Evolutionary conservation across 2,888 invertebrate species (phyloP), one percentile per base, ranked within the genome.

Genomic region (Parapristionchus giblindavisi): DNA sequence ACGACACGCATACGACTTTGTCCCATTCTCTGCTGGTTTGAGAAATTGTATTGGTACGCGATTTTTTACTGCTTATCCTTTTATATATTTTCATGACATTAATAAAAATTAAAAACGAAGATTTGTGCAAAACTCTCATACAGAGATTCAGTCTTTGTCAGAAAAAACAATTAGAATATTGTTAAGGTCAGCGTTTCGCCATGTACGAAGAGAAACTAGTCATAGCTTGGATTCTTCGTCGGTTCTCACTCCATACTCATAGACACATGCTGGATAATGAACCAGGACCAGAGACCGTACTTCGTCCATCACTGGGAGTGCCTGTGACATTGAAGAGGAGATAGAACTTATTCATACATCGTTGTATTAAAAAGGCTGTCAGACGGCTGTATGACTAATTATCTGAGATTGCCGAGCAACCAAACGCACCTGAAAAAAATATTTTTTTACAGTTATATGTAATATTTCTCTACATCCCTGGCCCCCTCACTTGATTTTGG

Each of bases 11-110:
- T 77, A 71, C 75, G 77, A 77, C 70, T 77, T 75, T 43, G 61
- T 77, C 32, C 77, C 77, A 32, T 77, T 77, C 71, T 75, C 75
- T 2, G 77, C 77, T 2, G 77, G 77, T 29, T 52, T 68, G 21
- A 34, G 77, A 38, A 77, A 77, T 56, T 77, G 77, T 66, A 75
- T 77, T 36, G 78, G 78, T 75, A 48, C 8, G 63, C 5, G 24
- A 17, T n/a, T n/a, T n/a, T n/a, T n/a, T n/a, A n/a, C n/a, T n/a
- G n/a, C n/a, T n/a, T n/a, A n/a, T n/a, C n/a, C n/a, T n/a, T n/a
- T n/a, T n/a, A n/a, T n/a, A n/a, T n/a, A n/a, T 63, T 29, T 14
- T 63, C 32, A 11, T 63, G 63, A 29, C 24, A 27, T 17, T 6
- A 60, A 60, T 17, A 4, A 27, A 60, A 29, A 6, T 60, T 60